These are phyloP conservation scores for Squalus acanthias DNA, from an alignment of 2,797 vertebrate genomes.

Conservation along the genomic window DNA sequence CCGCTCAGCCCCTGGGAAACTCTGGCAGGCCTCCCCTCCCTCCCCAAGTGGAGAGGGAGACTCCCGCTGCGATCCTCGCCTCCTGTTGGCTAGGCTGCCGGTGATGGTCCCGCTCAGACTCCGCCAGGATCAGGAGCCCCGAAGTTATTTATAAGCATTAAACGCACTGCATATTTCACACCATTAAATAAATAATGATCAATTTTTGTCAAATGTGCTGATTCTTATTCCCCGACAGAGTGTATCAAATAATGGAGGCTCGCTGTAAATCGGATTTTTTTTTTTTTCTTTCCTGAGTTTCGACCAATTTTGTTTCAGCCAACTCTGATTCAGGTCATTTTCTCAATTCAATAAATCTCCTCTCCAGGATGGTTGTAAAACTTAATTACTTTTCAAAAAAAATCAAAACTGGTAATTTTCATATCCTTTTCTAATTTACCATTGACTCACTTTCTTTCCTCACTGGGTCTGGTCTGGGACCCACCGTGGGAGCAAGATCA, in stretches of 20 bases:
- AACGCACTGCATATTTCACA: not conserved
- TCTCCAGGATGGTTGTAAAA: conserved; percentile 24
- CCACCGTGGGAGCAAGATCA: not conserved
- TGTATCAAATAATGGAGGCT: not conserved
- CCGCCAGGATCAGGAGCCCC: not conserved
- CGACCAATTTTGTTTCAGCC: not conserved
- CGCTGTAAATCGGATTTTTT: not conserved
- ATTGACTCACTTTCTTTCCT: not conserved
- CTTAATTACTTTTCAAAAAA: conserved; percentile 29
- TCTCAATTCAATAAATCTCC: conserved; percentile 27
- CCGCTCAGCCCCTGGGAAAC: no score
- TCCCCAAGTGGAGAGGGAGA: not conserved
- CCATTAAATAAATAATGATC: conserved; percentile 22
- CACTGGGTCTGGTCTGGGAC: not conserved
- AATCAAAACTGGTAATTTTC: not conserved
- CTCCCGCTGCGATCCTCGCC: not conserved
- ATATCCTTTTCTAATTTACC: conserved; percentile 9
- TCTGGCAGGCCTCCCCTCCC: not conserved
- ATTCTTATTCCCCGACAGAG: not conserved
- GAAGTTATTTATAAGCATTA: not conserved
- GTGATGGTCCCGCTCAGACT: not conserved
- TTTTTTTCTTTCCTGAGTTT: not conserved
- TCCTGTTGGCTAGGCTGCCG: not conserved
- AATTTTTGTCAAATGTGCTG: conserved; percentile 13
- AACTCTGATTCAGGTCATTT: conserved; percentile 22